A percentile compares a stretch with the other conserved stretches of the same genome.
phyloP scores from a whole-genome alignment of 2,113 vertebrate genomes.

The Myanophis thanlyinensis region DNA sequence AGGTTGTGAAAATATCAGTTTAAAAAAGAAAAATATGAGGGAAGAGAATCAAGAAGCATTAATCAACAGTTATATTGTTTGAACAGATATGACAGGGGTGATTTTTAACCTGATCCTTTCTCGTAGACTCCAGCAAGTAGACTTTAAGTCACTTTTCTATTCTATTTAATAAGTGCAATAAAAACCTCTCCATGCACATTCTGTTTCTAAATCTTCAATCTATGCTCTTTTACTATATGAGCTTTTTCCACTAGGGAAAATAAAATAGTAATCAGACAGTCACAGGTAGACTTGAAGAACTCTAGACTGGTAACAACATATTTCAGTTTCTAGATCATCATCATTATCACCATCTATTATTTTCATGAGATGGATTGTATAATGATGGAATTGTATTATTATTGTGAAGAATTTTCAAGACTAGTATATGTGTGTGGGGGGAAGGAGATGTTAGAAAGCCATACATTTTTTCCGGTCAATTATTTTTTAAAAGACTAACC shows the following conservation, averaged over 20 bases:
- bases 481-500: conserved; percentile 84
- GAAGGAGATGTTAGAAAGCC: conserved; percentile 82
- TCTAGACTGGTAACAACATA: background rate
- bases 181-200: background rate
- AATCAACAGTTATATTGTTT: background rate
- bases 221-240: background rate
- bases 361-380: background rate
- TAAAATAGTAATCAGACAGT: background rate
- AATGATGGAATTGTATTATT: conserved; percentile 51
- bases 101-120: background rate
- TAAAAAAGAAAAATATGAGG: background rate
- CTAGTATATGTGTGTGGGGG: conserved; percentile 60
- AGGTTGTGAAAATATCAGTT: background rate
- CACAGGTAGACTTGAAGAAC: background rate
- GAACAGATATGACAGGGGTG: background rate
- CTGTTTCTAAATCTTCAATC: background rate
- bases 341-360: background rate
- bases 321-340: background rate
- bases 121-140: background rate
- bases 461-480: conserved; percentile 77
- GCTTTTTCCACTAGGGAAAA: background rate
- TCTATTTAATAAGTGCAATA: background rate
- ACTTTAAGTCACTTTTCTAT: background rate
- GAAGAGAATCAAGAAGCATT: background rate
- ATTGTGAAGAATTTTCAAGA: conserved; percentile 90